Conservation (phyloP, 1,140 invertebrate genomes). For the Hesperophylax magnus region DNA sequence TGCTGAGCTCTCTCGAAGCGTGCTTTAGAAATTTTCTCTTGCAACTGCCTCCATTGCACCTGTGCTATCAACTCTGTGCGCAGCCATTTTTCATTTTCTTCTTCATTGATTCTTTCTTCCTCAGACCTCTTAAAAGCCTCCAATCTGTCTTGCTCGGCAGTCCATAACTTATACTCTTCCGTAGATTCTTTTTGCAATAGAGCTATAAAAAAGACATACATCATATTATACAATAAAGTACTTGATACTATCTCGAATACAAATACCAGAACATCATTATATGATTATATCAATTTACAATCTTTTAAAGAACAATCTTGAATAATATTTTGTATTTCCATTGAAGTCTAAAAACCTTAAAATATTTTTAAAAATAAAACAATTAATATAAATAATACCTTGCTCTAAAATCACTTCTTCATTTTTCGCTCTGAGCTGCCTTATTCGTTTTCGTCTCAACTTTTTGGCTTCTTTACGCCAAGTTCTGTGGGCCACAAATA, state of each 20-base stretch:
- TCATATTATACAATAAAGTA: no score
- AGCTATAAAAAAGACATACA: no score
- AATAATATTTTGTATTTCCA: no score
- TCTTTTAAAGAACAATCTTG: no score
- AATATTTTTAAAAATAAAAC: no score
- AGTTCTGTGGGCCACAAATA: not conserved
- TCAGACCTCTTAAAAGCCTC: slow-evolving; percentile 64
- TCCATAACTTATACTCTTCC: slow-evolving; percentile 68
- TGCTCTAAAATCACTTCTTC: slow-evolving; percentile 14
- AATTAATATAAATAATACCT: slow-evolving; percentile 17
- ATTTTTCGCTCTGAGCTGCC: slow-evolving; percentile 66
- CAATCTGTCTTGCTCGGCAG: slow-evolving; percentile 63
- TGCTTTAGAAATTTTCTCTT: slow-evolving; percentile 69
- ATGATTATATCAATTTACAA: no score
- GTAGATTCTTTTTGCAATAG: slow-evolving; percentile 52
- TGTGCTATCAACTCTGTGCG: slow-evolving; percentile 66
- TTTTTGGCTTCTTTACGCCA: slow-evolving; percentile 76
- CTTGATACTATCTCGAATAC: no score
- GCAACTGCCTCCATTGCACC: slow-evolving; percentile 70
- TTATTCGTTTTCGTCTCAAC: slow-evolving; percentile 72
- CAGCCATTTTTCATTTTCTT: slow-evolving; percentile 69
- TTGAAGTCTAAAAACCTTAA: no score
- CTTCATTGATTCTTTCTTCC: slow-evolving; percentile 64
- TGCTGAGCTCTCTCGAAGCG: slow-evolving; percentile 68
- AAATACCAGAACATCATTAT: no score